These are phyloP conservation scores for Metopia argyrocephala DNA, from an alignment of 2,888 invertebrate species.

Conservation along the genomic window DNA sequence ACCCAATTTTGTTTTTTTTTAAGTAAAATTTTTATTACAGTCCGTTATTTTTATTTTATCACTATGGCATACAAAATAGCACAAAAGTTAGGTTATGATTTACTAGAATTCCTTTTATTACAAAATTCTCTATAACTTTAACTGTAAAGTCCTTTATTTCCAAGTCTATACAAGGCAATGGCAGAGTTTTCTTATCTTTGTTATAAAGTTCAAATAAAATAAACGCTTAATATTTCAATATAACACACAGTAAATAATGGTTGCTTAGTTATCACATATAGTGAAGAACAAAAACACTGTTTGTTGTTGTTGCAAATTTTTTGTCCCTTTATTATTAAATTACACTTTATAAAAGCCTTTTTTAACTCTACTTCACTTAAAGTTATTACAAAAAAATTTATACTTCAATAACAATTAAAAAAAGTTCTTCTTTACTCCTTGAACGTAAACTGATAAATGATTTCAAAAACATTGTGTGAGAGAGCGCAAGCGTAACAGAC, in stretches of 20 bases:
- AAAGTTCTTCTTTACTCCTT: conserved; percentile 41
- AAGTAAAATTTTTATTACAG: neutral
- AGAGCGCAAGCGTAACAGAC: conserved; percentile 56
- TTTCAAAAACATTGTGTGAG: conserved; percentile 66
- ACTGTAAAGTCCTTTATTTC: neutral
- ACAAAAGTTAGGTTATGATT: conserved; percentile 43
- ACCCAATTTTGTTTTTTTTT: conserved; percentile 59
- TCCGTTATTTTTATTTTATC: conserved; percentile 13
- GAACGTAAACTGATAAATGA: conserved; percentile 67
- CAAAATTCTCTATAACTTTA: neutral
- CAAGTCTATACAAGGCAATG: neutral
- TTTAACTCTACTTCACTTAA: neutral
- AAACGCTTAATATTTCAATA: conserved; percentile 45
- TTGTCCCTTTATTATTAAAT: conserved; percentile 27
- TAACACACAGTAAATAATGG: conserved; percentile 19
- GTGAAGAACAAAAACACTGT: neutral
- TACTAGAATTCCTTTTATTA: neutral
- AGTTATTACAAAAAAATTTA: neutral
- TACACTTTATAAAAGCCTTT: conserved; percentile 14
- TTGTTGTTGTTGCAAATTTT: conserved; percentile 16
- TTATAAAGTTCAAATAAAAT: conserved; percentile 62
- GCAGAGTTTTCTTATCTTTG: conserved; percentile 54
- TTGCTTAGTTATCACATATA: conserved; percentile 47
- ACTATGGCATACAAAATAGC: neutral
- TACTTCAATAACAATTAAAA: neutral